phyloP scores from a whole-genome alignment of 2,888 invertebrate species.

The Epistrophella euchroma region DNA sequence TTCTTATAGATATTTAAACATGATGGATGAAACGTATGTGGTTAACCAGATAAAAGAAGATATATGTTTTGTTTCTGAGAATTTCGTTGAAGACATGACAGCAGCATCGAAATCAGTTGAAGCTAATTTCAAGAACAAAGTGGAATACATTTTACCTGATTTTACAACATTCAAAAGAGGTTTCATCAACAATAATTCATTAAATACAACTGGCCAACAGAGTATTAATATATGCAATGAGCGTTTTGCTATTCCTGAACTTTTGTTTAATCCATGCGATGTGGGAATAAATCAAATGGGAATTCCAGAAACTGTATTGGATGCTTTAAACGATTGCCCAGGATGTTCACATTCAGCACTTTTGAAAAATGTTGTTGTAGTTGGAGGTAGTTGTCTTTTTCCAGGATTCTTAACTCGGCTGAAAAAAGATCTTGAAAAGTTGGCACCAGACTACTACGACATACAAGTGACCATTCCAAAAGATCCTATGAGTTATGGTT shows the following conservation, averaged over 20 bases:
- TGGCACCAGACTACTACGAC: slow-evolving; percentile 91
- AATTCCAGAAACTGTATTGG: slow-evolving; percentile 93
- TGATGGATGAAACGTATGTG: slow-evolving; percentile 99
- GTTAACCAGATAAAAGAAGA: slow-evolving; percentile 99
- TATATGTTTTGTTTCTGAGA: slow-evolving; percentile 94
- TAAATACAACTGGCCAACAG: slow-evolving; percentile 86
- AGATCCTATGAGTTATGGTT: slow-evolving; percentile 92
- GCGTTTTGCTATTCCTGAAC: slow-evolving; percentile 96
- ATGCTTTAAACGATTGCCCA: slow-evolving; percentile 90
- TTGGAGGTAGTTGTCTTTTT: slow-evolving; percentile 92
- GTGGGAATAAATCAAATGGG: slow-evolving; percentile 96
- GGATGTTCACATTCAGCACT: slow-evolving; percentile 90
- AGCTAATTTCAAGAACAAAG: slow-evolving; percentile 85
- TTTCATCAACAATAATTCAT: slow-evolving; percentile 54
- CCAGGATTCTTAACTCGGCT: slow-evolving; percentile 93
- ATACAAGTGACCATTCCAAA: slow-evolving; percentile 89
- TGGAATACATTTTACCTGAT: slow-evolving; percentile 98
- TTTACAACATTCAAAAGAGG: slow-evolving; percentile 95
- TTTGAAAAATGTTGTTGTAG: slow-evolving; percentile 92
- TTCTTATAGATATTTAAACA: slow-evolving; percentile 97
- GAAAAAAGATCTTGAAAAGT: slow-evolving; percentile 90
- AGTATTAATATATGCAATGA: slow-evolving; percentile 95
- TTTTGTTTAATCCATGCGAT: slow-evolving; percentile 97
- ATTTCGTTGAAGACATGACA: slow-evolving; percentile 92
- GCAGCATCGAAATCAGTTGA: slow-evolving; percentile 87